Evolutionary conservation across 1,140 invertebrate genomes (phyloP).

Genomic region (Bombus impatiens): DNA sequence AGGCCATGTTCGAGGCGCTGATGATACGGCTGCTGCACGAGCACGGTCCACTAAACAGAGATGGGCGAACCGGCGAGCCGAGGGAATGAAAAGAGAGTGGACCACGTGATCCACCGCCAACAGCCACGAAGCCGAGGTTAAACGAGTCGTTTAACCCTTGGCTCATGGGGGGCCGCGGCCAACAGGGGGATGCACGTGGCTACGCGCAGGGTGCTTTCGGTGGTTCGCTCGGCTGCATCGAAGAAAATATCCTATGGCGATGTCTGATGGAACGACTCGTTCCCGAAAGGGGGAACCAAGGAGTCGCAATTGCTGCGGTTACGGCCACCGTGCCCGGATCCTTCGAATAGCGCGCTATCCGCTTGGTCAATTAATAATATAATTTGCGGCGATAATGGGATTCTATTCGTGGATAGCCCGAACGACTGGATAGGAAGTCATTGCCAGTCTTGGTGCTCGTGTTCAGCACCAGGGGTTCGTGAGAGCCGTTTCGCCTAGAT

Average conservation of each 20-base stretch:
- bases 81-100: not conserved
- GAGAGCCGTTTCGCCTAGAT: slow-evolving; percentile 2
- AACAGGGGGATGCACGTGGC: slow-evolving; percentile 1
- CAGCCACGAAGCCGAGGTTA: slow-evolving; percentile 53
- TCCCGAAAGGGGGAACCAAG: no score
- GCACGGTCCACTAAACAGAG: slow-evolving; percentile 32
- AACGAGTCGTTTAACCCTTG: slow-evolving; percentile 58
- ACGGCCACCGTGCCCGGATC: not conserved
- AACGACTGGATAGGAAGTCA: slow-evolving; percentile 5
- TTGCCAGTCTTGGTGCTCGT: not conserved
- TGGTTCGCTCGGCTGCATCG: not conserved
- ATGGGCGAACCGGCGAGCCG: not conserved
- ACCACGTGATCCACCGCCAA: slow-evolving; percentile 54
- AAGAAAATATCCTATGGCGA: not conserved
- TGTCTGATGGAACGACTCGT: slow-evolving; percentile 7
- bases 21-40: slow-evolving; percentile 54
- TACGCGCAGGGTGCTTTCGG: not conserved
- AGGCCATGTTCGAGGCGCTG: slow-evolving; percentile 57
- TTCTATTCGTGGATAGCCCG: slow-evolving; percentile 8
- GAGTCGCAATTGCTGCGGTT: not conserved
- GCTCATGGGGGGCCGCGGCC: slow-evolving; percentile 30
- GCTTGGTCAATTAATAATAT: slow-evolving; percentile 6
- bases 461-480: not conserved
- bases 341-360: not conserved
- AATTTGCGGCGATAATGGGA: slow-evolving; percentile 39